phyloP scores from a whole-genome alignment of 2,113 vertebrate genomes.

The Calonectris borealis region DNA sequence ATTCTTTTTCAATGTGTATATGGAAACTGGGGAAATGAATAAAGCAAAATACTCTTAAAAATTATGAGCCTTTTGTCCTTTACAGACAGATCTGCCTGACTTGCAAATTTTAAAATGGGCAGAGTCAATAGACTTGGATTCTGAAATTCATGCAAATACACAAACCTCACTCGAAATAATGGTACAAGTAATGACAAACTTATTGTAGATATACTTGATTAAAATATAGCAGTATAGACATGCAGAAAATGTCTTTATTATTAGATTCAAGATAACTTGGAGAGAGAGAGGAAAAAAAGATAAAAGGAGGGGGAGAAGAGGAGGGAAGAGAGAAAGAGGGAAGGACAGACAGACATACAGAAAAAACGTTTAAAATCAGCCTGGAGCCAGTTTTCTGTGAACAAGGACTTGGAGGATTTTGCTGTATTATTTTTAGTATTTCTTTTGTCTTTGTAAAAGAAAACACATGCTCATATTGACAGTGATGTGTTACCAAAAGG shows the following conservation, averaged over 20 bases:
- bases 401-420: neutral
- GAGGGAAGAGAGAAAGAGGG: neutral
- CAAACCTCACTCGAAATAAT: neutral
- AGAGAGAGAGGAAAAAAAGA: too few species aligned
- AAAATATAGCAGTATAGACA: neutral
- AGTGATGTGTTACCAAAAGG: neutral
- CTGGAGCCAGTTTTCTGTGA: neutral
- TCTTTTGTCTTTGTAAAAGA: neutral
- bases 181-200: too few species aligned
- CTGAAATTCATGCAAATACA: neutral
- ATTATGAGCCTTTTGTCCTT: neutral
- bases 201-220: neutral
- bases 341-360: neutral
- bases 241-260: neutral
- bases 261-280: neutral
- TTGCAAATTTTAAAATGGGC: neutral
- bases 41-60: neutral
- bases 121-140: neutral
- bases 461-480: neutral
- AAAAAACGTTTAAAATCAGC: neutral
- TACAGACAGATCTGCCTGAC: neutral
- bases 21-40: neutral
- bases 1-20: neutral
- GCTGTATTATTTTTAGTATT: neutral
- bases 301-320: neutral